phyloP scores from a whole-genome alignment of 2,888 invertebrate species.

The Harmothoe impar region DNA sequence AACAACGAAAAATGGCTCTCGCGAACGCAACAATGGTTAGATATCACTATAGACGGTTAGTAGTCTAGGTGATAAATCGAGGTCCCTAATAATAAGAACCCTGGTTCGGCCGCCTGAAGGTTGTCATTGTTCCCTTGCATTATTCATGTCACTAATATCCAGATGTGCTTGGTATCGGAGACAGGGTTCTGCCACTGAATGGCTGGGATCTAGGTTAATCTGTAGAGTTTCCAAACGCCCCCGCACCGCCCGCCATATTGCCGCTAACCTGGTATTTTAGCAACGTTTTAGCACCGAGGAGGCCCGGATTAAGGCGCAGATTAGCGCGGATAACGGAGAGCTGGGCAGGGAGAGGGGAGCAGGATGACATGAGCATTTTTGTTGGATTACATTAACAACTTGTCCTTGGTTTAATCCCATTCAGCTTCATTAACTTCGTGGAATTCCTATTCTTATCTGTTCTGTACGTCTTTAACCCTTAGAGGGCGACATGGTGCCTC shows the following conservation, averaged over 20 bases:
- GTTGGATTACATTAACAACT: too few species aligned
- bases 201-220: not conserved
- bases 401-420: too few species aligned
- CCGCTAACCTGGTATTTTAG: not conserved
- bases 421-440: too few species aligned
- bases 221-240: not conserved
- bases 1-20: not conserved
- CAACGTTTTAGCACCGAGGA: not conserved
- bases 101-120: too few species aligned
- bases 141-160: not conserved
- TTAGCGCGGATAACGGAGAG: not conserved
- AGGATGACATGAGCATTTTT: too few species aligned
- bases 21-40: not conserved
- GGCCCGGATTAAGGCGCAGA: not conserved
- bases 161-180: not conserved
- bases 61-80: too few species aligned
- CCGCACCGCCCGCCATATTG: slow-evolving; percentile 14
- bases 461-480: too few species aligned
- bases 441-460: too few species aligned
- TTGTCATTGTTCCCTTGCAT: not conserved
- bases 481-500: too few species aligned
- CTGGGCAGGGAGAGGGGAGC: too few species aligned
- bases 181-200: too few species aligned
- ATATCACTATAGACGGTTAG: not conserved
- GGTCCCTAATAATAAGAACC: too few species aligned